phyloP scores from a whole-genome alignment of 2,888 invertebrate genomes.

The Troides helena region DNA sequence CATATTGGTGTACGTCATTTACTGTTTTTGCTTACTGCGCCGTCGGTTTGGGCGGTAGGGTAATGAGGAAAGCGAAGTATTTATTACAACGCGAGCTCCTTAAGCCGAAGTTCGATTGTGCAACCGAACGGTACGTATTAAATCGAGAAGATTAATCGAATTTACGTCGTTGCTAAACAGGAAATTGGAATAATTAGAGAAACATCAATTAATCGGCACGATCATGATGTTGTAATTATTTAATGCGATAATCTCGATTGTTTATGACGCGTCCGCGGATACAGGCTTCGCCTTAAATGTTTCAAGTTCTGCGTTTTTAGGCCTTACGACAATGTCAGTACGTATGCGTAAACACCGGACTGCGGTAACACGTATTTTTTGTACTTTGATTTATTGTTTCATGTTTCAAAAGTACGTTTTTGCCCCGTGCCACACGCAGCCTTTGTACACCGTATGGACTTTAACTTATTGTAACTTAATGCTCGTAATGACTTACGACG shows the following conservation, averaged over 20 bases:
- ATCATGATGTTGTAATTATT: conserved; percentile 22
- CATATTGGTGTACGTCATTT: conserved; percentile 73
- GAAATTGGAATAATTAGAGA: conserved; percentile 31
- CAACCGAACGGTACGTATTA: conserved; percentile 28
- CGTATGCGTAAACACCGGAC: conserved; percentile 70
- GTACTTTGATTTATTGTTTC: conserved; percentile 76
- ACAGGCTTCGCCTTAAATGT: conserved; percentile 53
- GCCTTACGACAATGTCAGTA: conserved; percentile 66
- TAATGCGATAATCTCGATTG: conserved; percentile 31
- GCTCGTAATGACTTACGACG: conserved; percentile 19
- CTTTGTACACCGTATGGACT: conserved; percentile 47
- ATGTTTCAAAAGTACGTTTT: conserved; percentile 72
- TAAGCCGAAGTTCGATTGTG: conserved; percentile 44
- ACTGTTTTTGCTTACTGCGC: conserved; percentile 65
- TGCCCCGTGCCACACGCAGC: conserved; percentile 70
- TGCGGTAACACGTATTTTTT: conserved; percentile 75
- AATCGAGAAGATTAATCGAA: conserved; percentile 30
- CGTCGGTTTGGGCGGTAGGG: conserved; percentile 73
- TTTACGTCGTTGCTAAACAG: conserved; percentile 21
- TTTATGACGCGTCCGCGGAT: conserved; percentile 8
- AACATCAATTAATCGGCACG: conserved; percentile 30
- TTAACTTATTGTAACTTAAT: conserved; percentile 50
- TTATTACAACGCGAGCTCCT: conserved; percentile 57
- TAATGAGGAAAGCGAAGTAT: conserved; percentile 73
- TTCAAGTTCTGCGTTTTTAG: conserved; percentile 53